These are phyloP conservation scores for Cerastis rubricosa DNA, from an alignment of 2,888 invertebrate genomes.

Conservation along the genomic window DNA sequence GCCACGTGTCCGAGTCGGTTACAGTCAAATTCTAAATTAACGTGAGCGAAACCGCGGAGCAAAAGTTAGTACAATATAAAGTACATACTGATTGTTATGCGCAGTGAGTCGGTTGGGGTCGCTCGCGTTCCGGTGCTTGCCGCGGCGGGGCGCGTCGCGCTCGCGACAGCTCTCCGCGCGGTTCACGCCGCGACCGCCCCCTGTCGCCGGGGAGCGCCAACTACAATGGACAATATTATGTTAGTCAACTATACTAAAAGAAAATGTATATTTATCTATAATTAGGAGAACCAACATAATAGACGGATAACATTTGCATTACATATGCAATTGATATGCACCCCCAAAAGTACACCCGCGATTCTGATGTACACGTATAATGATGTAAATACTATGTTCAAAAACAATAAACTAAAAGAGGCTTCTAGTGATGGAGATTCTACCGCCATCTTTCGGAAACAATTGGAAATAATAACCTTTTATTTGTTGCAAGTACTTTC, in stretches of 20 bases:
- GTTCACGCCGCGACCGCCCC: constrained; percentile 83
- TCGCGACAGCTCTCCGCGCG: constrained; percentile 89
- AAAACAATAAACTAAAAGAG: not conserved
- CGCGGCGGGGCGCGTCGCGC: constrained; percentile 86
- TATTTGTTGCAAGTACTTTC: not conserved
- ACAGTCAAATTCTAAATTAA: no score
- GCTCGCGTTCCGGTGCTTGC: constrained; percentile 88
- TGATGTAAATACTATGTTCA: no score
- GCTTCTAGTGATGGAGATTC: not conserved
- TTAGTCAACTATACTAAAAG: no score
- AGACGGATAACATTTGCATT: no score
- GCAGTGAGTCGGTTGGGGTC: constrained; percentile 88
- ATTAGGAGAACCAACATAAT: no score
- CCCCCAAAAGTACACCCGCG: no score
- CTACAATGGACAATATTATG: not conserved
- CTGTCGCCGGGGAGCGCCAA: constrained; percentile 59
- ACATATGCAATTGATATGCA: no score
- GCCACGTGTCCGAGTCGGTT: no score
- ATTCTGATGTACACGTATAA: no score
- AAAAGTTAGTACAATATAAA: no score
- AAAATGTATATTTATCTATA: no score
- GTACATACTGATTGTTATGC: constrained; percentile 85
- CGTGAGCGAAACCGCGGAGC: no score
- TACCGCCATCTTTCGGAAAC: not conserved
- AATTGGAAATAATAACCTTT: not conserved